Evolutionary conservation across 1,140 invertebrate genomes (phyloP).

Genomic region (Ditylenchus dipsaci): DNA sequence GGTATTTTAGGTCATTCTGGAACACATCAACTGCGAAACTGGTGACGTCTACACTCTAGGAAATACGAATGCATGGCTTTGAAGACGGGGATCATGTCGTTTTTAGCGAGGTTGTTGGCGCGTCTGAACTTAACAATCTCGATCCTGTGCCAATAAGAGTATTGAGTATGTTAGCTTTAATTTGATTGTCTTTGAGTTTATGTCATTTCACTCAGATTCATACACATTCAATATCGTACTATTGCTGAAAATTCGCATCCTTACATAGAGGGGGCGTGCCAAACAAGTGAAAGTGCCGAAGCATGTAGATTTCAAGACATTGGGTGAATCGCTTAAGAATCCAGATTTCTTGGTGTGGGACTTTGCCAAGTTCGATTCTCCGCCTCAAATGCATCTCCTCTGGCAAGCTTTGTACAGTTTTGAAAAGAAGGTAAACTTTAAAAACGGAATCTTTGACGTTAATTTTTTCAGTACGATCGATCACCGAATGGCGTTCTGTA

Average conservation of each 20-base stretch:
- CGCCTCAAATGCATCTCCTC: slow-evolving; percentile 78
- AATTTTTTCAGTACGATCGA: slow-evolving; percentile 28
- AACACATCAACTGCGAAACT: slow-evolving; percentile 44
- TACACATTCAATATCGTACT: not conserved
- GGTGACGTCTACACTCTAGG: slow-evolving; percentile 62
- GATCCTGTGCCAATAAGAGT: slow-evolving; percentile 76
- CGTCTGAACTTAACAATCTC: slow-evolving; percentile 78
- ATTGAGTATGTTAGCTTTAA: not conserved
- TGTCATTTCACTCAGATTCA: not conserved
- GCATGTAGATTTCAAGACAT: slow-evolving; percentile 68
- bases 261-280: slow-evolving; percentile 68
- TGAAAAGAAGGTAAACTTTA: slow-evolving; percentile 62
- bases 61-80: slow-evolving; percentile 61
- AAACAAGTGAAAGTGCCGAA: slow-evolving; percentile 95
- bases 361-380: slow-evolving; percentile 89
- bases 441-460: no score
- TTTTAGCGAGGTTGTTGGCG: slow-evolving; percentile 90
- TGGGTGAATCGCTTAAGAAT: slow-evolving; percentile 68
- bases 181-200: no score
- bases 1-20: slow-evolving; percentile 43
- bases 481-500: slow-evolving; percentile 59
- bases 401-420: slow-evolving; percentile 78
- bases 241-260: not conserved
- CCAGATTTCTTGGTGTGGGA: slow-evolving; percentile 85
- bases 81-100: slow-evolving; percentile 92